These are phyloP conservation scores for Tachina fera DNA, from an alignment of 2,888 invertebrate species.

Conservation along the genomic window DNA sequence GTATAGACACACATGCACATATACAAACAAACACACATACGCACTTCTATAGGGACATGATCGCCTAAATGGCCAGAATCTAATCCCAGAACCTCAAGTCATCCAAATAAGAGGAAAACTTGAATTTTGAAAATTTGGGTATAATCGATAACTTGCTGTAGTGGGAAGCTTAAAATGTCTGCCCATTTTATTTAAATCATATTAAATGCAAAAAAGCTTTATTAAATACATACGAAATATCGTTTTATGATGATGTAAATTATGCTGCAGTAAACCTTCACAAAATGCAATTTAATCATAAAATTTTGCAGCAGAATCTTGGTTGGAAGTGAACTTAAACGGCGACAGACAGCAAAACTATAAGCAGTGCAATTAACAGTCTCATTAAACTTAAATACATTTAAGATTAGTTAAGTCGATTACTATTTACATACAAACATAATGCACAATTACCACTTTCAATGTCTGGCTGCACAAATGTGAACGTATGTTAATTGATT, in stretches of 20 bases:
- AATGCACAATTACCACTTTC: constrained; percentile 16
- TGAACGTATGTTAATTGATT: constrained; percentile 13
- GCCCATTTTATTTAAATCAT: not conserved
- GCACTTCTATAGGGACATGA: too few species aligned
- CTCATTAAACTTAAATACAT: constrained; percentile 45
- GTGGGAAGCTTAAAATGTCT: too few species aligned
- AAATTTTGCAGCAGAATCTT: not conserved
- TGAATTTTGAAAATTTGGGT: too few species aligned
- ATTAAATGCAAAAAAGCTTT: too few species aligned
- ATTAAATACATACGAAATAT: not conserved
- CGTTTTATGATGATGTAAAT: not conserved
- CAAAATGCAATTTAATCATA: constrained; percentile 1
- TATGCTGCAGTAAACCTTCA: constrained; percentile 36
- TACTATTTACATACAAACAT: not conserved
- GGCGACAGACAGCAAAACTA: constrained; percentile 8
- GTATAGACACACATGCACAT: too few species aligned
- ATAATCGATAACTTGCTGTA: too few species aligned
- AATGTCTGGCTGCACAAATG: constrained; percentile 31
- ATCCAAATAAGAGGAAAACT: too few species aligned
- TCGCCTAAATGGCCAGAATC: too few species aligned
- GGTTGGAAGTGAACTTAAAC: constrained; percentile 8
- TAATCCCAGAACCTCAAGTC: too few species aligned
- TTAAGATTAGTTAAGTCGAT: constrained; percentile 18
- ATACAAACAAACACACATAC: too few species aligned
- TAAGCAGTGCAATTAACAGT: constrained; percentile 35